These are phyloP conservation scores for Sebastes aleutianus DNA, from an alignment of 2,797 vertebrate species.

Conservation along the genomic window DNA sequence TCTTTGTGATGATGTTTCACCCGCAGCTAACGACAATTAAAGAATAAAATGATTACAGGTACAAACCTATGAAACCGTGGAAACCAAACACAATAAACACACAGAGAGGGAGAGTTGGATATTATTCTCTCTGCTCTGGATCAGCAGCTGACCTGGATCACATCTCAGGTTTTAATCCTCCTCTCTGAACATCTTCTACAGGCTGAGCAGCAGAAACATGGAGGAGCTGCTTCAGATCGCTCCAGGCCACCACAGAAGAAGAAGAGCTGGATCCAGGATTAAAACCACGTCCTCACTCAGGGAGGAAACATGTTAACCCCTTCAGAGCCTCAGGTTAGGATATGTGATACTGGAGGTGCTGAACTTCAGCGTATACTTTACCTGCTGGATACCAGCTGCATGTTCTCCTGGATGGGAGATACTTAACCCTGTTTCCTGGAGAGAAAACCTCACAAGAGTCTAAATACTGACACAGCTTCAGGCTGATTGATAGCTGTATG, in stretches of 20 bases:
- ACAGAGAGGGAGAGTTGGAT: too few relatives aligned
- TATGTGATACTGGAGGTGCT: slow-evolving; percentile 63
- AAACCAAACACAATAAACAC: background rate
- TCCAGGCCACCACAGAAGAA: slow-evolving; percentile 46
- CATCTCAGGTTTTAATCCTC: slow-evolving; percentile 37
- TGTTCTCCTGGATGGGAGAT: background rate
- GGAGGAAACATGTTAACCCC: slow-evolving; percentile 73
- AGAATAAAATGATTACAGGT: background rate
- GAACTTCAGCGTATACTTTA: slow-evolving; percentile 65
- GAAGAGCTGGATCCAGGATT: slow-evolving; percentile 68
- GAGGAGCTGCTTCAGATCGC: slow-evolving; percentile 62
- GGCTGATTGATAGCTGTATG: background rate
- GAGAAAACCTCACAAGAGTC: slow-evolving; percentile 22
- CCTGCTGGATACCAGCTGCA: slow-evolving; percentile 55
- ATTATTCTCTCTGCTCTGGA: too few relatives aligned
- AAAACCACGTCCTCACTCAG: slow-evolving; percentile 62
- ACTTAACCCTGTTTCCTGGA: slow-evolving; percentile 69
- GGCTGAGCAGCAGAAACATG: slow-evolving; percentile 58
- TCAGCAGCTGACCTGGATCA: too few relatives aligned
- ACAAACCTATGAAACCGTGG: background rate
- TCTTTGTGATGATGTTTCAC: too few relatives aligned
- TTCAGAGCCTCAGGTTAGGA: slow-evolving; percentile 69
- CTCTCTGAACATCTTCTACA: slow-evolving; percentile 62
- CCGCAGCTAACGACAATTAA: background rate
- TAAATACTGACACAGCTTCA: background rate